Evolutionary conservation across 37 sponge, comb jelly and placozoan species (phyloP), one percentile per base, ranked within the genome.

Genomic region (Halichondria panicea): DNA sequence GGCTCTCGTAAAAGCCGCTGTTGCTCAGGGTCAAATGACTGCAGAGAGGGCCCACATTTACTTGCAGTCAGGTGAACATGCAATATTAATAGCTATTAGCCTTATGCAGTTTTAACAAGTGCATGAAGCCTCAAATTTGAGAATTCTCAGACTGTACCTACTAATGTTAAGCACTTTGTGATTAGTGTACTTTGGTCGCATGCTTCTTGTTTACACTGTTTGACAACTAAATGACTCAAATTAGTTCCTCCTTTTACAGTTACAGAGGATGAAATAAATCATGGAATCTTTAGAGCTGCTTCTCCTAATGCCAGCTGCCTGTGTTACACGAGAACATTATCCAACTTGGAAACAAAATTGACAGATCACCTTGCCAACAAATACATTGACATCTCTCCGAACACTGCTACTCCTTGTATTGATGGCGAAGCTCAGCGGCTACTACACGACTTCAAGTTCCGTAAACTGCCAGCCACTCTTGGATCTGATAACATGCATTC

Each of bases 181-280:
- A n/a, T n/a, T n/a, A n/a, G n/a, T n/a, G n/a, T n/a, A n/a, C n/a
- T n/a, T n/a, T n/a, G n/a, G n/a, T n/a, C n/a, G n/a, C n/a, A n/a
- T n/a, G n/a, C n/a, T n/a, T n/a, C n/a, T n/a, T n/a, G n/a, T n/a
- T n/a, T n/a, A n/a, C n/a, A n/a, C n/a, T n/a, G n/a, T n/a, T n/a
- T n/a, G n/a, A n/a, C n/a, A n/a, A n/a, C n/a, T n/a, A n/a, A n/a
- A n/a, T n/a, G n/a, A n/a, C n/a, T n/a, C n/a, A n/a, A n/a, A n/a
- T 7, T 43, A 46, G 3, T 43, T 34, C 13, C 54, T 38, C 0
- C 25, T 40, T 42, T 37, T 71, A 12, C 42, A 89, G 90, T 89
- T 2, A 89, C 90, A 27, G 88, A 92, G 40, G 68, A 70, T 52
- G 93, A 92, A 59, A 78, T 92, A n/a, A 1, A 8, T 45, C 80